phyloP scores from a whole-genome alignment of 2,888 invertebrate genomes.

The Callosobruchus maculatus region DNA sequence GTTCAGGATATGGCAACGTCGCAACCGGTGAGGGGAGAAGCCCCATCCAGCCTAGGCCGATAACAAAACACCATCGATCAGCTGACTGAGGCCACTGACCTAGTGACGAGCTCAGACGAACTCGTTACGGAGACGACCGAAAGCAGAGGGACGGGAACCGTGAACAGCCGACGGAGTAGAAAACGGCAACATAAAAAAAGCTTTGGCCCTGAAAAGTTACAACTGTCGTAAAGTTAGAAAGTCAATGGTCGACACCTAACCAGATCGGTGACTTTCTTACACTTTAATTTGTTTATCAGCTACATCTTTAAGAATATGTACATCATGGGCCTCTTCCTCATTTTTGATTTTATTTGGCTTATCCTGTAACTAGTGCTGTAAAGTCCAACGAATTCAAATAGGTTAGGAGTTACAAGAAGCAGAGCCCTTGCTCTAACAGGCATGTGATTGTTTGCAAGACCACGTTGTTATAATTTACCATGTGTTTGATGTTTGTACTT shows the following conservation, averaged over 20 bases:
- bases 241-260: neutral
- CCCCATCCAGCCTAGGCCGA: neutral
- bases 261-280: too few species aligned
- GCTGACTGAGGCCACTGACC: neutral
- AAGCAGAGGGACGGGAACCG: neutral
- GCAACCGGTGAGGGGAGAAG: neutral
- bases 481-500: too few species aligned
- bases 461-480: too few species aligned
- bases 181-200: neutral
- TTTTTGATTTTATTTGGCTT: too few species aligned
- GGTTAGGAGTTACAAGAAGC: too few species aligned
- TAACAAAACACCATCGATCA: neutral
- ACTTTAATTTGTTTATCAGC: too few species aligned
- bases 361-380: too few species aligned
- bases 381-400: too few species aligned
- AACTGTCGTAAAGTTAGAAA: neutral
- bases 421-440: too few species aligned
- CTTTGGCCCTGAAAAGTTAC: neutral
- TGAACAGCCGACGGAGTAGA: neutral
- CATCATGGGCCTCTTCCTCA: too few species aligned
- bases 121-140: neutral
- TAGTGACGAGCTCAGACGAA: neutral
- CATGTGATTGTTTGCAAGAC: too few species aligned
- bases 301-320: too few species aligned
- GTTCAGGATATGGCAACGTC: neutral